Evolutionary conservation across 2,797 vertebrate genomes (phyloP).

Genomic region (Thamnophis elegans): DNA sequence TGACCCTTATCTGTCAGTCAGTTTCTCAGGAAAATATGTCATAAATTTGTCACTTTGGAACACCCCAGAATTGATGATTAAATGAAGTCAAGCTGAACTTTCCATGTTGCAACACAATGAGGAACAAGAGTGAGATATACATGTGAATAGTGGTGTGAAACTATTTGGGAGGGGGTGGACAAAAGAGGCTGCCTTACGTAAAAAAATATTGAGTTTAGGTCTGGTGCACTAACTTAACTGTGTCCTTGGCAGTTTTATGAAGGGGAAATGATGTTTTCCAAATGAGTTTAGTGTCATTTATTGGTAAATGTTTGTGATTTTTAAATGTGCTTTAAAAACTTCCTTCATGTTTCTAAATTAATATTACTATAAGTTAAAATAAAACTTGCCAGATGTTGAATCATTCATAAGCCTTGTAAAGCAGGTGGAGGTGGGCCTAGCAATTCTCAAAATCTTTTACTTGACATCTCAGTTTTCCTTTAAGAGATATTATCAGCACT

Average conservation of each 20-base stretch:
- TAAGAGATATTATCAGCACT: neutral
- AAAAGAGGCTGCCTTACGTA: slow-evolving; percentile 33
- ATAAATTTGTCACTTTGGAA: slow-evolving; percentile 53
- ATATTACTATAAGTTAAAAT: slow-evolving; percentile 5
- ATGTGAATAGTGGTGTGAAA: slow-evolving; percentile 45
- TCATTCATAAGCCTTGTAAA: slow-evolving; percentile 36
- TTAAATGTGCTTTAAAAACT: slow-evolving; percentile 10
- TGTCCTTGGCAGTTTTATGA: neutral
- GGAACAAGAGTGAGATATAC: slow-evolving; percentile 40
- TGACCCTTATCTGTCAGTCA: slow-evolving; percentile 39
- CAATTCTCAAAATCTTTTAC: neutral
- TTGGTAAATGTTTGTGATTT: neutral
- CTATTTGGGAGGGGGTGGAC: slow-evolving; percentile 32
- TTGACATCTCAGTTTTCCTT: neutral
- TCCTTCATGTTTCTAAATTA: slow-evolving; percentile 11
- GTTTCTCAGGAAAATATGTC: slow-evolving; percentile 32
- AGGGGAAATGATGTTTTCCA: neutral
- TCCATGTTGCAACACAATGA: slow-evolving; percentile 29
- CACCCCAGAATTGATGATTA: slow-evolving; percentile 51
- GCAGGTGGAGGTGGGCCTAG: neutral
- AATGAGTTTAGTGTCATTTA: neutral
- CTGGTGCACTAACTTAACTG: neutral
- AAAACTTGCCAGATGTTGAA: neutral
- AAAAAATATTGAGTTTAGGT: slow-evolving; percentile 9
- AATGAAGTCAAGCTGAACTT: slow-evolving; percentile 57